Evolutionary conservation across 2,888 invertebrate species (phyloP).

Genomic region (Deilephila porcellus): DNA sequence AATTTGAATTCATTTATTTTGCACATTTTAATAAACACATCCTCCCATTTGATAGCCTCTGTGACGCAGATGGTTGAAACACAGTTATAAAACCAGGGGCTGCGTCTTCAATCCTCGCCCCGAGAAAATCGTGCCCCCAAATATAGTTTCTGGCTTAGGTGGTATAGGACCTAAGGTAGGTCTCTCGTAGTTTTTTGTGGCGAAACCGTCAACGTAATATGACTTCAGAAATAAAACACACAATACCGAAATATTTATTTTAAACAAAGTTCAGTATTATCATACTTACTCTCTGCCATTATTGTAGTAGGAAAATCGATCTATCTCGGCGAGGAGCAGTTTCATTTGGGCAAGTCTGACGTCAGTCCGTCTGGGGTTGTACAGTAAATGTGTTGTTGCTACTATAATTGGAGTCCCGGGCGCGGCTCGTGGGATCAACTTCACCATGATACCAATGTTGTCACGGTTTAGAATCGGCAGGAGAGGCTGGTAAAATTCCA

Average conservation of each 20-base stretch:
- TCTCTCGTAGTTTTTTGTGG: no score
- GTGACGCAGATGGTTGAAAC: no score
- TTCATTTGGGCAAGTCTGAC: slow-evolving; percentile 95
- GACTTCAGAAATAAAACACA: neutral
- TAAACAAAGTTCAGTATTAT: neutral
- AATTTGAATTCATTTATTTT: no score
- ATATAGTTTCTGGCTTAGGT: no score
- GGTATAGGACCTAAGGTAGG: no score
- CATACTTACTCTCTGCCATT: slow-evolving; percentile 58
- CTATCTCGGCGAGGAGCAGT: slow-evolving; percentile 93
- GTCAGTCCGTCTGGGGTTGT: slow-evolving; percentile 95
- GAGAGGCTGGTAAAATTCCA: slow-evolving; percentile 88
- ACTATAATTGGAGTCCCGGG: slow-evolving; percentile 87
- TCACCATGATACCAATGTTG: slow-evolving; percentile 93
- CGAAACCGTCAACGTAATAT: no score
- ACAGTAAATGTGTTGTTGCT: slow-evolving; percentile 97
- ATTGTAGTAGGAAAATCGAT: slow-evolving; percentile 87
- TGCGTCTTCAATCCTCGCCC: no score
- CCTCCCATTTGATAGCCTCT: no score
- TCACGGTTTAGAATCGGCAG: slow-evolving; percentile 90
- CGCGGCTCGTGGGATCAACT: slow-evolving; percentile 85
- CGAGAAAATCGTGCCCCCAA: no score
- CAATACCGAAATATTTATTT: neutral
- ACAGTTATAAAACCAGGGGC: no score
- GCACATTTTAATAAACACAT: no score